Conservation (phyloP, 2,888 invertebrate genomes). For the Caradrina kadenii region DNA sequence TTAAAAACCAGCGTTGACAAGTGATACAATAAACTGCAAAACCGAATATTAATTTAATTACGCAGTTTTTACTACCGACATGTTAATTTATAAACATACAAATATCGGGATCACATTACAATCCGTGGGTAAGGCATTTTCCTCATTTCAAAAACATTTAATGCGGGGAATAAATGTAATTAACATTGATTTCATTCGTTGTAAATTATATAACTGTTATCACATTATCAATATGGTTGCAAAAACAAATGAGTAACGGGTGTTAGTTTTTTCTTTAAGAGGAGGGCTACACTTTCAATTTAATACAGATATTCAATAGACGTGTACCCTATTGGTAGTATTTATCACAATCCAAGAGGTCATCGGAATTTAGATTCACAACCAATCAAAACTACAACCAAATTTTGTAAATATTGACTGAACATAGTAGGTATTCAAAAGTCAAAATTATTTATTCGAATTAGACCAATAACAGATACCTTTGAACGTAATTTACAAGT, state of each 20-base stretch:
- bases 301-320: no score
- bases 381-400: no score
- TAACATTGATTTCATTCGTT: slow-evolving; percentile 42
- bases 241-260: slow-evolving; percentile 23
- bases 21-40: slow-evolving; percentile 20
- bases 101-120: slow-evolving; percentile 40
- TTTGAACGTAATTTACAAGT: no score
- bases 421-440: no score
- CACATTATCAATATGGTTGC: slow-evolving; percentile 22
- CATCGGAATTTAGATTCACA: no score
- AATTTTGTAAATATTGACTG: no score
- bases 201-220: slow-evolving; percentile 46
- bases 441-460: no score
- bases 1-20: slow-evolving; percentile 37
- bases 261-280: slow-evolving; percentile 3
- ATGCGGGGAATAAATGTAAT: slow-evolving; percentile 32
- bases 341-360: no score
- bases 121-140: slow-evolving; percentile 32
- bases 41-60: slow-evolving; percentile 37
- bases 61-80: slow-evolving; percentile 30
- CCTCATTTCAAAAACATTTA: slow-evolving; percentile 52
- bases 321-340: no score
- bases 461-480: no score
- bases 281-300: no score
- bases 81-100: slow-evolving; percentile 40